Conservation (phyloP, 2,113 vertebrate genomes). For the Pogona vitticeps region DNA sequence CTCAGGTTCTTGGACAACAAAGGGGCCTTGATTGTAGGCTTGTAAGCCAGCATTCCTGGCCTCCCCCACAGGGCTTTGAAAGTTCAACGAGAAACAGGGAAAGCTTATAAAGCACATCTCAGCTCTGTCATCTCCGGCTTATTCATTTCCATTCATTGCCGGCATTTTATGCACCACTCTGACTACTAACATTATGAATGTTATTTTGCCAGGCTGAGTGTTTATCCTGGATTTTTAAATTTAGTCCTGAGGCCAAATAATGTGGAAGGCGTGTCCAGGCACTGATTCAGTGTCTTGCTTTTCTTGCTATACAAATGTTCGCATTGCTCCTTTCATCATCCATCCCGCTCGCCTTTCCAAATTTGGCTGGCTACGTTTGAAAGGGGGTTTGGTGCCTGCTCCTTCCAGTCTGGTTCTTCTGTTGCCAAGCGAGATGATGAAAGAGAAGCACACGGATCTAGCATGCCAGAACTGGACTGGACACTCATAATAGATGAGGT, state of each 20-base stretch:
- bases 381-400: neutral
- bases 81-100: conserved; percentile 48
- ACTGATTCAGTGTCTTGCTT: neutral
- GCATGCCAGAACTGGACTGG: neutral
- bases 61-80: conserved; percentile 31
- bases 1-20: no score
- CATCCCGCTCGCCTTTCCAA: neutral
- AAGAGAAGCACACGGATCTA: no score
- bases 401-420: neutral
- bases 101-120: conserved; percentile 62
- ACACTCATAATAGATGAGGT: neutral
- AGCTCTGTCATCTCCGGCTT: conserved; percentile 54
- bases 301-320: neutral
- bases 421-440: neutral
- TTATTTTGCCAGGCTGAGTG: conserved; percentile 58
- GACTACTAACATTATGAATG: conserved; percentile 57
- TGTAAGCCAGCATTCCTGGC: neutral
- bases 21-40: neutral
- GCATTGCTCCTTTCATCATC: neutral
- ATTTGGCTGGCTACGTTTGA: neutral
- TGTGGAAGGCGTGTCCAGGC: conserved; percentile 42
- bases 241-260: conserved; percentile 57
- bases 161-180: conserved; percentile 39
- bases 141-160: conserved; percentile 59
- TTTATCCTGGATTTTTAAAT: conserved; percentile 63